phyloP scores from a whole-genome alignment of 2,113 vertebrate genomes.

The Zosterops pallidus region DNA sequence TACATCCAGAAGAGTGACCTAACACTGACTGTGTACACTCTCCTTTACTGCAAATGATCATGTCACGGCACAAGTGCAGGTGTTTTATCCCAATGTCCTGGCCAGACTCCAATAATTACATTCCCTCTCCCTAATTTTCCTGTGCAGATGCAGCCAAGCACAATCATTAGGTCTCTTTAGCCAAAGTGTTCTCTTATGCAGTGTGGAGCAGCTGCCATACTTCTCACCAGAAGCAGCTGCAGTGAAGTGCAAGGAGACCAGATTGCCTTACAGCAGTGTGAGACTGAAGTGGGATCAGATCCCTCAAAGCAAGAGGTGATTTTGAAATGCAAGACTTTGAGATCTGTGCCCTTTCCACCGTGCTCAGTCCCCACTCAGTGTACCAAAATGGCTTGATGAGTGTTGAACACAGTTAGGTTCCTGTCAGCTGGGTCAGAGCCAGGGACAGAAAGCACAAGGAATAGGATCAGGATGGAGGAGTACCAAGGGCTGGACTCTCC shows the following conservation, averaged over 20 bases:
- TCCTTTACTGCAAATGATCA: neutral
- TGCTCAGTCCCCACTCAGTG: neutral
- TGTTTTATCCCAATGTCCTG: neutral
- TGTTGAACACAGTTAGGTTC: neutral
- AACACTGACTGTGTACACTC: neutral
- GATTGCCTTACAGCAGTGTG: neutral
- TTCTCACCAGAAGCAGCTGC: neutral
- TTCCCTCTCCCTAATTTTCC: conserved; percentile 10
- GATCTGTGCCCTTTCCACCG: fast-evolving
- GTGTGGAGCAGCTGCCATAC: neutral
- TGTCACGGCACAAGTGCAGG: neutral
- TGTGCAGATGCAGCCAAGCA: neutral
- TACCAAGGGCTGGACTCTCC: neutral
- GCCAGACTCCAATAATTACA: neutral
- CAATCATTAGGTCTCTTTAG: neutral
- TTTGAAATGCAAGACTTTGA: neutral
- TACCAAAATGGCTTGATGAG: neutral
- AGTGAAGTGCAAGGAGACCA: neutral
- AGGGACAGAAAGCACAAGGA: neutral
- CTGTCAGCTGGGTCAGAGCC: neutral
- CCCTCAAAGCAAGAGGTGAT: neutral
- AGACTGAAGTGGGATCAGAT: neutral
- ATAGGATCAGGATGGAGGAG: neutral
- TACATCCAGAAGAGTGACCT: neutral
- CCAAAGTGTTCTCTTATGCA: neutral